Conservation (phyloP, 2,113 vertebrate genomes). For the Hystrix cristata region DNA sequence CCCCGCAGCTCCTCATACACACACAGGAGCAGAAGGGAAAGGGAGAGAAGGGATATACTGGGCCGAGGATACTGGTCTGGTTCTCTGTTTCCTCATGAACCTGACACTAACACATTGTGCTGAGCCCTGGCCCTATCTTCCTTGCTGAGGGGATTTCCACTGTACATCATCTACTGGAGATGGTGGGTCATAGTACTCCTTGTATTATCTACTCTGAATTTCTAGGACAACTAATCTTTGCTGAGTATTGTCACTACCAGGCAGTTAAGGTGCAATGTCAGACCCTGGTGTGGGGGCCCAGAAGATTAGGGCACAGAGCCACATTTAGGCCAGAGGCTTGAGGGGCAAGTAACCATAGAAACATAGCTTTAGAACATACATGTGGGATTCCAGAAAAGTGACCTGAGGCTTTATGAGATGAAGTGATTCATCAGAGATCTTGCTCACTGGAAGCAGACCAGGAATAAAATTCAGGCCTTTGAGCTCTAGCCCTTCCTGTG, state of each 20-base stretch:
- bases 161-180: not conserved
- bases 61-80: not conserved
- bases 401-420: not conserved
- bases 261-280: not conserved
- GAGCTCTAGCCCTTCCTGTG: not conserved
- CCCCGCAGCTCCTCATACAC: fast-evolving
- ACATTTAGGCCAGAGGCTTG: not conserved
- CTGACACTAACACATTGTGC: not conserved
- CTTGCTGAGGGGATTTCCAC: not conserved
- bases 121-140: not conserved
- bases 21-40: not conserved
- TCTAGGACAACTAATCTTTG: not conserved
- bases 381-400: not conserved
- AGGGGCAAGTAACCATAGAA: not conserved
- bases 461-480: not conserved
- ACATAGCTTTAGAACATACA: not conserved
- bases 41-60: not conserved
- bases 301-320: not conserved
- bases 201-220: not conserved
- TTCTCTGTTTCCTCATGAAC: not conserved
- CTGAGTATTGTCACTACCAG: not conserved
- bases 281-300: fast-evolving
- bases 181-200: not conserved
- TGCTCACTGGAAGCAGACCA: not conserved
- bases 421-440: not conserved